A percentile compares a stretch with the other conserved stretches of the same genome.
These are phyloP conservation scores for Rattus rattus DNA, from an alignment of 2,113 vertebrate genomes.

Conservation along the genomic window DNA sequence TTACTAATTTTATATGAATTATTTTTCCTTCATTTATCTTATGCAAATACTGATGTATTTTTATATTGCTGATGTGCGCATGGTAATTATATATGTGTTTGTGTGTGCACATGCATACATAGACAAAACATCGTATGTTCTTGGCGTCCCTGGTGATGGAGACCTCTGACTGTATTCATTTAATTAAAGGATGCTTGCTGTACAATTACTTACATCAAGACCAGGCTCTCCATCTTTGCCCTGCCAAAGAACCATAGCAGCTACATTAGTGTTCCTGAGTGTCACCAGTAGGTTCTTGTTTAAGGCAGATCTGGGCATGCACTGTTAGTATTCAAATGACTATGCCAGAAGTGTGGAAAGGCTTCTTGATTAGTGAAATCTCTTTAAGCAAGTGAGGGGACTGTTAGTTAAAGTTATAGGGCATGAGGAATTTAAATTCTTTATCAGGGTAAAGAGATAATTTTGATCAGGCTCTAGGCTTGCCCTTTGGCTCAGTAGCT, in stretches of 20 bases:
- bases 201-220: constrained; percentile 94
- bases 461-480: constrained; percentile 30
- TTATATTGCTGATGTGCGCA: constrained; percentile 42
- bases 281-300: constrained; percentile 29
- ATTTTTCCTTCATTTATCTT: constrained; percentile 9
- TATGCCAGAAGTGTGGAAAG: background rate
- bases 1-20: constrained; percentile 26
- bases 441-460: constrained; percentile 63
- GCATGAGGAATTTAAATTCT: background rate
- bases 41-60: constrained; percentile 44
- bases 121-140: constrained; percentile 40
- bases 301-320: constrained; percentile 39
- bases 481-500: background rate
- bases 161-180: constrained; percentile 29
- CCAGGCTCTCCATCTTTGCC: constrained; percentile 97
- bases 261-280: constrained; percentile 81
- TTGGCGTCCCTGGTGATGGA: constrained; percentile 49
- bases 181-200: constrained; percentile 66
- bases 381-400: background rate
- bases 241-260: constrained; percentile 89
- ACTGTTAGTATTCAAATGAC: background rate
- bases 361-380: background rate
- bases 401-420: background rate
- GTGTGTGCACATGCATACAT: background rate
- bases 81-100: background rate